Conservation (phyloP, 2,888 invertebrate species). For the Theretra japonica region DNA sequence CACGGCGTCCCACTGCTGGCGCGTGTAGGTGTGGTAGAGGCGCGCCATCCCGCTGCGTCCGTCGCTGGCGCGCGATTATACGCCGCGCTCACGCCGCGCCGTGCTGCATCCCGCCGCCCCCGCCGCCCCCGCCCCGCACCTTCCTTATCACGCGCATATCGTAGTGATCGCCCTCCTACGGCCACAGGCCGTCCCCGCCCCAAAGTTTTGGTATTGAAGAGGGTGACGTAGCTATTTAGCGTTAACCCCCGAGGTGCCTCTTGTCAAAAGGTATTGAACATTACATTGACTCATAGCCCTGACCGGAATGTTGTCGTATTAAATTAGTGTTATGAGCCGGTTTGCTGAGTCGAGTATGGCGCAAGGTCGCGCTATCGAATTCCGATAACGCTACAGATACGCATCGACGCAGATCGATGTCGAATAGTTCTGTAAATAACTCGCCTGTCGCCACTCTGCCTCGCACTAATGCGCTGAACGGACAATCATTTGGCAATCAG, state of each 20-base stretch:
- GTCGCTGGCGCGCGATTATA: slow-evolving; percentile 15
- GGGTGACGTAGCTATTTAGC: not conserved
- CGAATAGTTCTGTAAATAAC: slow-evolving; percentile 12
- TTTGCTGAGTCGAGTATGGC: not conserved
- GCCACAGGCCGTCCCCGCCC: too few species aligned
- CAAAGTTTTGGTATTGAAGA: too few species aligned
- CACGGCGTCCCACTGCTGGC: slow-evolving; percentile 75
- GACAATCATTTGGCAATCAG: not conserved
- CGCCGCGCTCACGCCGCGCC: not conserved
- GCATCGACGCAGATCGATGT: slow-evolving; percentile 15
- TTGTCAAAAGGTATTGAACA: too few species aligned
- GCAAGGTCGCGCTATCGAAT: slow-evolving; percentile 15
- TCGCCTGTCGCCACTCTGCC: not conserved
- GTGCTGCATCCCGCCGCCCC: not conserved
- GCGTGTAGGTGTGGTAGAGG: slow-evolving; percentile 68
- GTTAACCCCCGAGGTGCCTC: not conserved
- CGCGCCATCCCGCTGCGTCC: slow-evolving; percentile 56
- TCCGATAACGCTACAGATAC: slow-evolving; percentile 3
- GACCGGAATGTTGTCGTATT: not conserved
- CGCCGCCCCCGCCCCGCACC: not conserved
- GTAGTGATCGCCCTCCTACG: not conserved
- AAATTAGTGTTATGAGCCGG: not conserved
- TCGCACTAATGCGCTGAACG: not conserved
- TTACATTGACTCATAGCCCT: not conserved
- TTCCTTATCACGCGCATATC: slow-evolving; percentile 3